A percentile compares a stretch with the other conserved stretches of the same genome.
These are phyloP conservation scores for Platalea minor DNA, from an alignment of 2,797 vertebrate genomes.

Conservation along the genomic window DNA sequence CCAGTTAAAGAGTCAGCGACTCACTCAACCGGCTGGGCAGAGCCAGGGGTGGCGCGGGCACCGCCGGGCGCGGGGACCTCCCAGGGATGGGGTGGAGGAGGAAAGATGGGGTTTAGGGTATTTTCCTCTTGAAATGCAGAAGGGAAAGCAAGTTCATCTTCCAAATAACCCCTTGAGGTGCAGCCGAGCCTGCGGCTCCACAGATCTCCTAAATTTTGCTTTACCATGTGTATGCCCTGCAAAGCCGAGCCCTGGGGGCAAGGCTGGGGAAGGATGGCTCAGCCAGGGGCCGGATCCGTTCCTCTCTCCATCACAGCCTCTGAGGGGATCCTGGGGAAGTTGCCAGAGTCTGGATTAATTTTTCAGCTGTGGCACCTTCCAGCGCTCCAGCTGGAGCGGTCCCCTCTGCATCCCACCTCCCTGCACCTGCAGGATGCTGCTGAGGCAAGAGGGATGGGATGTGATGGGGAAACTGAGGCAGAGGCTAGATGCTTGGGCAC, in stretches of 20 bases:
- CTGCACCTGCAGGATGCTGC: fast-evolving
- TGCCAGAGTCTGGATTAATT: not conserved
- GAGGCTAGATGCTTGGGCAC: too few relatives aligned
- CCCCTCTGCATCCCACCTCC: not conserved
- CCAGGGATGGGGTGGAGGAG: not conserved
- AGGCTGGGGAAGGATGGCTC: not conserved
- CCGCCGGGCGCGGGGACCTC: not conserved
- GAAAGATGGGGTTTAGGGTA: not conserved
- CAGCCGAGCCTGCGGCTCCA: fast-evolving
- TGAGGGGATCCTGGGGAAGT: not conserved
- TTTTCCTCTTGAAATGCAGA: fast-evolving
- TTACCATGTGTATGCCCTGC: fast-evolving
- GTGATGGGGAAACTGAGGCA: not conserved
- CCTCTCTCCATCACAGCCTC: not conserved
- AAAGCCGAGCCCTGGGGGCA: not conserved
- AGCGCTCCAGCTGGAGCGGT: not conserved
- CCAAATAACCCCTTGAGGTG: not conserved
- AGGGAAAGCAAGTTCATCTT: not conserved
- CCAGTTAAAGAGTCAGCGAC: conserved; percentile 6
- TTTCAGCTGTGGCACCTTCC: not conserved
- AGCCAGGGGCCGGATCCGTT: fast-evolving
- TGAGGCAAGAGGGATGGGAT: not conserved
- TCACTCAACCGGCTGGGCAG: not conserved
- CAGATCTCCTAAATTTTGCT: not conserved
- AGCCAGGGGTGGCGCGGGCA: not conserved